A percentile compares a stretch with the other conserved stretches of the same genome.
Conservation (phyloP, 2,888 invertebrate species). For the Margaritifera margaritifera region DNA sequence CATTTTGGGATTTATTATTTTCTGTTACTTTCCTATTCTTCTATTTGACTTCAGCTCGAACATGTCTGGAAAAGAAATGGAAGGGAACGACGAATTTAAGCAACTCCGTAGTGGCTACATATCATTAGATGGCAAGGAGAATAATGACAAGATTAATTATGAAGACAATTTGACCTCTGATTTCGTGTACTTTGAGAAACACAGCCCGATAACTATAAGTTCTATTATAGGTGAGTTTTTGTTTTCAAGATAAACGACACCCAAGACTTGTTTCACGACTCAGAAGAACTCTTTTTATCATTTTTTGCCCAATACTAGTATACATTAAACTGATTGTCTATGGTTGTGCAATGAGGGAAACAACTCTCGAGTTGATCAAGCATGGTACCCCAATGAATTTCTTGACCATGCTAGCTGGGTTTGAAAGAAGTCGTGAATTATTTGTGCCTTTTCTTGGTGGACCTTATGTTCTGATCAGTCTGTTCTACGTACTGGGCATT, state of each 20-base stretch:
- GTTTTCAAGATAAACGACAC: slow-evolving; percentile 12
- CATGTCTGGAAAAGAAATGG: not conserved
- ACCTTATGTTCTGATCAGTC: slow-evolving; percentile 15
- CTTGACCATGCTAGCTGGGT: slow-evolving; percentile 27
- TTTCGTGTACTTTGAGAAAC: slow-evolving; percentile 17
- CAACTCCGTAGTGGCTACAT: too few species aligned
- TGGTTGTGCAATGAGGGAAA: slow-evolving; percentile 3
- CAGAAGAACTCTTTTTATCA: slow-evolving; percentile 11
- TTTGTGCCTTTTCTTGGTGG: slow-evolving; percentile 27
- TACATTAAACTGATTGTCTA: slow-evolving; percentile 21
- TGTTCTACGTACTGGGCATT: slow-evolving; percentile 13
- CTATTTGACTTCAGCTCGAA: slow-evolving; percentile 3
- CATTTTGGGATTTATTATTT: slow-evolving; percentile 17
- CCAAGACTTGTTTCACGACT: slow-evolving; percentile 19
- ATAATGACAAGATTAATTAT: not conserved
- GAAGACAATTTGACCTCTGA: not conserved
- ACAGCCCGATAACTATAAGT: slow-evolving; percentile 17
- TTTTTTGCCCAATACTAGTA: slow-evolving; percentile 16
- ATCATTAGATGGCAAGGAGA: too few species aligned
- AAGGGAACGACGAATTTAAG: not conserved
- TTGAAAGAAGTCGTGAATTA: slow-evolving; percentile 19
- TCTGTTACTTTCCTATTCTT: slow-evolving; percentile 22
- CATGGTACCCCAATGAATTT: slow-evolving; percentile 27
- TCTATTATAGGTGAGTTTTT: slow-evolving; percentile 12
- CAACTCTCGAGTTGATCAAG: slow-evolving; percentile 15